phyloP scores from a whole-genome alignment of 2,113 vertebrate genomes.

The Pangasianodon gigas region DNA sequence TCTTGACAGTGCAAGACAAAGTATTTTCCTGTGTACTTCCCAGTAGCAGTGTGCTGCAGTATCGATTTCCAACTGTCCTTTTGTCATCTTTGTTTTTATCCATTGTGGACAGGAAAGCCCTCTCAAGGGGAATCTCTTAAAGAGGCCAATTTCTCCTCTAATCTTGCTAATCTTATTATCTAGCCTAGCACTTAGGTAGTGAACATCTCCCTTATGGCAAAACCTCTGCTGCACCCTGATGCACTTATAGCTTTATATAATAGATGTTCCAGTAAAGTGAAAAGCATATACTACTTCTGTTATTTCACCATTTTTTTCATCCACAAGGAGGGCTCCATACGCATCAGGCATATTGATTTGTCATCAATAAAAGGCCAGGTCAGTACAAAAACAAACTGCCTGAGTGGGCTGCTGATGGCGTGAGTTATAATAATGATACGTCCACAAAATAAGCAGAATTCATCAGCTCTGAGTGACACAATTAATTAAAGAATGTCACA shows the following conservation, averaged over 20 bases:
- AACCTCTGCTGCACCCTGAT: conserved; percentile 2
- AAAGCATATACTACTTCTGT: background rate
- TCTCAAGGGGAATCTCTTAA: conserved; percentile 50
- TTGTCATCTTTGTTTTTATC: conserved; percentile 54
- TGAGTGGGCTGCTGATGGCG: background rate
- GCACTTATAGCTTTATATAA: background rate
- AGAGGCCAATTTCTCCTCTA: conserved; percentile 29
- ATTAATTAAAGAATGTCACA: background rate
- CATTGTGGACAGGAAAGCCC: conserved; percentile 39
- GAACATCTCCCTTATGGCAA: conserved; percentile 20
- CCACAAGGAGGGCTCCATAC: background rate
- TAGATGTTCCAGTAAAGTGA: background rate
- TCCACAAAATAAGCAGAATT: conserved; percentile 1
- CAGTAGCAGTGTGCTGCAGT: conserved; percentile 26
- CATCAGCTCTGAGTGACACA: background rate
- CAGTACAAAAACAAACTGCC: conserved; percentile 19
- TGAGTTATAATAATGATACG: background rate
- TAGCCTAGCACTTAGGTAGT: conserved; percentile 40
- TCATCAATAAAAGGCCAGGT: conserved; percentile 13
- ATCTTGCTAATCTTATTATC: conserved; percentile 49
- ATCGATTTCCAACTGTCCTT: conserved; percentile 57
- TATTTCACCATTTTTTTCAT: background rate
- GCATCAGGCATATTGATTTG: conserved; percentile 26
- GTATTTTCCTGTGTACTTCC: conserved; percentile 46
- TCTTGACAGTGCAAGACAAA: conserved; percentile 39